Base-by-base conservation (phyloP, 2,113 vertebrate genomes). In the Gobio gobio region DNA sequence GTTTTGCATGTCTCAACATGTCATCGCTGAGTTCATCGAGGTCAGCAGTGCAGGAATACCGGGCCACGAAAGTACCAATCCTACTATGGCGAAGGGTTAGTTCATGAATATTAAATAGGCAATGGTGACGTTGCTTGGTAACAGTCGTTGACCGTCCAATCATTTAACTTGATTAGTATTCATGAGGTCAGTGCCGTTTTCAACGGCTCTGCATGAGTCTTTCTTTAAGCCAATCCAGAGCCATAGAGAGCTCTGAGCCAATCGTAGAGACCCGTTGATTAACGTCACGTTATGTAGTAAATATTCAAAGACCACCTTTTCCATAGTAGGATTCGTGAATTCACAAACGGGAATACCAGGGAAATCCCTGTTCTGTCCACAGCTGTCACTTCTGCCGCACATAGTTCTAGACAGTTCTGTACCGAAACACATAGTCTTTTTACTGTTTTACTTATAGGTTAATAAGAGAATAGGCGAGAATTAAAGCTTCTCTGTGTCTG, bases 1-100 rank as follows among this genome's bases (percentile, higher is more conserved):
- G 26, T 45, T 29, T 8, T 59, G 84, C 84, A 61, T 73, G 84
- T 77, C 84, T 80, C 64, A 80, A 85, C 84, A 85, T 80, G 84
- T 54, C 61, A 63, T 12, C 70, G 43, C n/a, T 2, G 26, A 64
- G 83, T 84, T 84, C 83, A 84, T 14, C 51, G 59, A 49, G 83
- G 72, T 77, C 83, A 84, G 43, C 29, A 18, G 59, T 26, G 40
- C 61, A 76, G 74, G 74, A 76, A 54, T 33, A 33, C 54, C 49
- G 61, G 78, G 63, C 61, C 78, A 8, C 40, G 14, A 6, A 79
- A 29, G n/a, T 29, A 18, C 4, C 78, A 18, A 47, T 8, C 10
- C 26, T 81, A 81, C 78, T 68, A 68, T 22, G 26, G 45, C 3
- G 10, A 54, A 49, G 24, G 45, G 1, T 0, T 10, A 66, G 45